Evolutionary conservation across 2,797 vertebrate species (phyloP), one percentile per base, ranked within the genome.

Genomic region (Naso thynnoides): DNA sequence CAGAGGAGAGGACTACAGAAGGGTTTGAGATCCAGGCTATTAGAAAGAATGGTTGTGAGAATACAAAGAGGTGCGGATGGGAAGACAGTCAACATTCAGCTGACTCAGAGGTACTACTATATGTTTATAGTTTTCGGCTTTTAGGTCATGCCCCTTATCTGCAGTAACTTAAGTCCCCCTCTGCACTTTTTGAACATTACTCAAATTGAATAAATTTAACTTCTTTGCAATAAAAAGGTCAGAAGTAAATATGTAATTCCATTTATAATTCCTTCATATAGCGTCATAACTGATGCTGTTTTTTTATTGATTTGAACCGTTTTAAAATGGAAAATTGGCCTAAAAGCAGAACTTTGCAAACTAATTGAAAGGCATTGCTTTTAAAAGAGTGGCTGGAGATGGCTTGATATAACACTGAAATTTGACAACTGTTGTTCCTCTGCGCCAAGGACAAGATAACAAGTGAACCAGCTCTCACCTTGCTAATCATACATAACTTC

Each of bases 71-170:
- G 9, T n/a, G 36, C 55, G 71, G 53, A 66, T 6, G 33, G 42
- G 8, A 50, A 53, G 26, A 48, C 23, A 18, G 24, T 23, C 10
- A 60, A 19, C 2, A 15, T 41, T 62, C 19, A 57, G 60, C 73
- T 81, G 82, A 88, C 42, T 79, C 56, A 21, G 55, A 65, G n/a
- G 13, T 76, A 23, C 36, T 42, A 23, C 53, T 52, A 19, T 66
- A n/a, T 80, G 36, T 75, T 66, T 68, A 49, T 50, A 62, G 27
- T 73, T 71, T 58, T 63, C 41, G 45, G 45, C 27, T 59, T 81
- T 52, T 47, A 70, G 73, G 53, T 67, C 76, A 57, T 70, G 65
- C 50, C 52, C 44, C n/a, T 70, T 57, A 68, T 56, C 69, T 11
- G 47, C 59, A 62, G 71, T 41, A 52, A 1, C n/a, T 65, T 52